These are phyloP conservation scores for Anticlea derivata DNA, from an alignment of 2,888 invertebrate species.

Conservation along the genomic window DNA sequence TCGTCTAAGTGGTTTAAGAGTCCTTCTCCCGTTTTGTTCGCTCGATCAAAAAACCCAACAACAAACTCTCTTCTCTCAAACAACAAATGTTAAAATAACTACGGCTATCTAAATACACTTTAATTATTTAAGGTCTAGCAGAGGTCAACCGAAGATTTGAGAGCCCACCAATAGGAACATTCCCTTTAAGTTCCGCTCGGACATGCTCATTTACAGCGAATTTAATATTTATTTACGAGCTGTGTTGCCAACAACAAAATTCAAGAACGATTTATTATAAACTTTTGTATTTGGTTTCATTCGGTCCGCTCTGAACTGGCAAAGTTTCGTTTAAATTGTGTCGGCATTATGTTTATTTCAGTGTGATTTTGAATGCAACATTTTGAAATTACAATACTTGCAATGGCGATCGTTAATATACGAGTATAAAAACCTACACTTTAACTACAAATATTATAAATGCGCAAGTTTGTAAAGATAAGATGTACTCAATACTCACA, in stretches of 20 bases:
- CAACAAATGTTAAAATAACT: no score
- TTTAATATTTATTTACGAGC: constrained; percentile 41
- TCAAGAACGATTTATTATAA: constrained; percentile 25
- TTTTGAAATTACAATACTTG: neutral
- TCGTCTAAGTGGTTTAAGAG: no score
- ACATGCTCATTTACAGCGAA: constrained; percentile 36
- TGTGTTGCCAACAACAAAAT: constrained; percentile 29
- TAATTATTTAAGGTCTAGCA: constrained; percentile 3
- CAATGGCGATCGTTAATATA: neutral
- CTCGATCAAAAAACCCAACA: no score
- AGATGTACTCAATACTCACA: no score
- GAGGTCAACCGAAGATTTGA: constrained; percentile 9
- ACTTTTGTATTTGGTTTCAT: constrained; percentile 16
- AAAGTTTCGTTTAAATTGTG: constrained; percentile 15
- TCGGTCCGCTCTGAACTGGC: constrained; percentile 7
- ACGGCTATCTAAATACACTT: no score
- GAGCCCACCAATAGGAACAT: neutral
- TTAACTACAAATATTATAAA: no score
- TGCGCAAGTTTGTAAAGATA: no score
- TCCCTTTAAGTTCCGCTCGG: constrained; percentile 11
- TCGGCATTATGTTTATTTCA: constrained; percentile 9
- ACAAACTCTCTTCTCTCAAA: no score
- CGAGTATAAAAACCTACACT: no score
- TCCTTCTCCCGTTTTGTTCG: no score
- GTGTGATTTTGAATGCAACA: constrained; percentile 18